Conservation (phyloP, 1,140 invertebrate species). For the Pentalonia nigronervosa region DNA sequence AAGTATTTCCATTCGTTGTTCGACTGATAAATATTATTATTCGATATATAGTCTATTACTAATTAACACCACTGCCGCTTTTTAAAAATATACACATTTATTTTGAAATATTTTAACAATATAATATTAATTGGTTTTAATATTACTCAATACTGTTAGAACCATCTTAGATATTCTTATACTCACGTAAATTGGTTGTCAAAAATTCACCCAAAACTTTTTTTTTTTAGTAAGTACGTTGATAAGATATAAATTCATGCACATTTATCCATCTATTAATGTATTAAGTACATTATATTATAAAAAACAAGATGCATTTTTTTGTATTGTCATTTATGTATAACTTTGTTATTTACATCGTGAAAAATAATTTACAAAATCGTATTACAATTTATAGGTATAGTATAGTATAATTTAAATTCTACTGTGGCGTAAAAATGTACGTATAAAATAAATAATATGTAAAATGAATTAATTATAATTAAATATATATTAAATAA, state of each 20-base stretch:
- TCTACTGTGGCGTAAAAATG: constrained; percentile 38
- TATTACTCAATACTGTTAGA: background rate
- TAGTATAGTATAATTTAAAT: background rate
- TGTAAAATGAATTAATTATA: constrained; percentile 1
- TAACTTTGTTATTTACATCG: constrained; percentile 50
- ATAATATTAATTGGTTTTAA: background rate
- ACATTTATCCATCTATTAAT: background rate
- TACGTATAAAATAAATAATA: background rate
- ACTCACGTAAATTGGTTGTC: too few species aligned
- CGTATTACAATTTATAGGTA: background rate
- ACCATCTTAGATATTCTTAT: background rate
- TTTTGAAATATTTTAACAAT: background rate
- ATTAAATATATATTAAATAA: background rate
- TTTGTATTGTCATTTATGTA: constrained; percentile 25
- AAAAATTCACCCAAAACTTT: too few species aligned
- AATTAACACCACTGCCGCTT: too few species aligned
- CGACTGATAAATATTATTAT: background rate
- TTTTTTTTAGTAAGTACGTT: background rate
- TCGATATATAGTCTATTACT: too few species aligned
- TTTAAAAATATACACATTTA: background rate
- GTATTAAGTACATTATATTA: background rate
- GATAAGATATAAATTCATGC: background rate
- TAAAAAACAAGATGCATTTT: background rate
- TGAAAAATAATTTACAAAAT: constrained; percentile 52
- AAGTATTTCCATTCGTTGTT: background rate